A percentile compares a stretch with the other conserved stretches of the same genome.
Evolutionary conservation across 2,888 invertebrate genomes (phyloP).

Genomic region (Abscondita cerata): DNA sequence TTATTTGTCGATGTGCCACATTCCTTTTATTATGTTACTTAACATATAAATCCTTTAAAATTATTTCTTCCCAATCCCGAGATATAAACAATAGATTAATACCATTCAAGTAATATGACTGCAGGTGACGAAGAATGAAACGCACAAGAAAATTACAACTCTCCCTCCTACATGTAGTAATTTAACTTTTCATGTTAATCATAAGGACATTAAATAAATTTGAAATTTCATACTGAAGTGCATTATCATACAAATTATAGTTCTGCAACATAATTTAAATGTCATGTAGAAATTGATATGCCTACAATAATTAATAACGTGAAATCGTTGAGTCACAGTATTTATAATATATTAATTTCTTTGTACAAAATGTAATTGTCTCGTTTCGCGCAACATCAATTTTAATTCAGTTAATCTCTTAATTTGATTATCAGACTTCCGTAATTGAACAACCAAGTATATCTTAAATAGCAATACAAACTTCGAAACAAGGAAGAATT

Average conservation of each 20-base stretch:
- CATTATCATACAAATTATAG: constrained; percentile 22
- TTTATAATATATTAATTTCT: too few relatives aligned
- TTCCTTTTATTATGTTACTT: too few relatives aligned
- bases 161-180: neutral
- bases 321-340: neutral
- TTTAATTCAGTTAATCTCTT: too few relatives aligned
- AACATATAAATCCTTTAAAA: too few relatives aligned
- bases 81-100: too few relatives aligned
- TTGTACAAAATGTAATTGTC: too few relatives aligned
- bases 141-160: neutral
- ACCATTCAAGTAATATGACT: neutral
- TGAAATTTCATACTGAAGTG: constrained; percentile 14
- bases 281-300: constrained; percentile 18
- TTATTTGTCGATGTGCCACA: too few relatives aligned
- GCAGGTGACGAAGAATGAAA: neutral
- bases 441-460: too few relatives aligned
- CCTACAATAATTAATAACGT: constrained; percentile 18
- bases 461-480: constrained; percentile 13
- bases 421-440: too few relatives aligned
- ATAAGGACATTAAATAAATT: constrained; percentile 9
- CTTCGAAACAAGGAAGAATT: constrained; percentile 17
- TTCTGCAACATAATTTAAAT: constrained; percentile 17
- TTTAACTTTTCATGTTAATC: constrained; percentile 1
- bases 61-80: too few relatives aligned
- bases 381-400: too few relatives aligned